These are phyloP conservation scores for Limnephilus rhombicus DNA, from an alignment of 2,888 invertebrate genomes.

Conservation along the genomic window DNA sequence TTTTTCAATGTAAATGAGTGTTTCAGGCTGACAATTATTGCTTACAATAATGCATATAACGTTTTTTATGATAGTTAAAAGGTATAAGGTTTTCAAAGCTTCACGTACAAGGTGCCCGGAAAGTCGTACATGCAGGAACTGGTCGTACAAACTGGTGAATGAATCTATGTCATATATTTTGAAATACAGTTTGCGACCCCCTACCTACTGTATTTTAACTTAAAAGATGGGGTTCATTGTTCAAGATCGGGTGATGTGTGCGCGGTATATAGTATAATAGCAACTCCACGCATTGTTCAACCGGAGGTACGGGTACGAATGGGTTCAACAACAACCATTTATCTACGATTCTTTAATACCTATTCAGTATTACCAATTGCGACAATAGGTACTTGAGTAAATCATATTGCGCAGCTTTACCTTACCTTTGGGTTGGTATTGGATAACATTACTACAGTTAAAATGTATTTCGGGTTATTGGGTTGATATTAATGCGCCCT, in stretches of 20 bases:
- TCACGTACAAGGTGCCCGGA: too few relatives aligned
- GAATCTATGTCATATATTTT: too few relatives aligned
- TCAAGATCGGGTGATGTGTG: background rate
- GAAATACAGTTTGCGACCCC: background rate
- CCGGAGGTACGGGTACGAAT: conserved; percentile 61
- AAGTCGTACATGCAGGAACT: too few relatives aligned
- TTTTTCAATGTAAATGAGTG: too few relatives aligned
- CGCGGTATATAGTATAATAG: background rate
- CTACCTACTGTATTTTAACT: background rate
- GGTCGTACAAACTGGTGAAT: too few relatives aligned
- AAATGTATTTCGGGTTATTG: background rate
- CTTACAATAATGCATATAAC: too few relatives aligned
- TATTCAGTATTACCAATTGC: background rate
- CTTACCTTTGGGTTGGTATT: background rate
- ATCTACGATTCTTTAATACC: background rate
- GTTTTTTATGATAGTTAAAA: too few relatives aligned
- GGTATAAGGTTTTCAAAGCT: too few relatives aligned
- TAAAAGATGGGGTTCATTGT: background rate
- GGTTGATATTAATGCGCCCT: background rate
- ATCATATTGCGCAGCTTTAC: background rate
- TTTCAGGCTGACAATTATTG: too few relatives aligned
- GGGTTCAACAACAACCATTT: background rate
- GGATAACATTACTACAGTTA: background rate
- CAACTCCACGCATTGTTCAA: background rate
- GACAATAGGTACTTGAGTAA: background rate